Evolutionary conservation across 2,113 vertebrate species (phyloP).

Genomic region (Brachypodius melanocephalos): DNA sequence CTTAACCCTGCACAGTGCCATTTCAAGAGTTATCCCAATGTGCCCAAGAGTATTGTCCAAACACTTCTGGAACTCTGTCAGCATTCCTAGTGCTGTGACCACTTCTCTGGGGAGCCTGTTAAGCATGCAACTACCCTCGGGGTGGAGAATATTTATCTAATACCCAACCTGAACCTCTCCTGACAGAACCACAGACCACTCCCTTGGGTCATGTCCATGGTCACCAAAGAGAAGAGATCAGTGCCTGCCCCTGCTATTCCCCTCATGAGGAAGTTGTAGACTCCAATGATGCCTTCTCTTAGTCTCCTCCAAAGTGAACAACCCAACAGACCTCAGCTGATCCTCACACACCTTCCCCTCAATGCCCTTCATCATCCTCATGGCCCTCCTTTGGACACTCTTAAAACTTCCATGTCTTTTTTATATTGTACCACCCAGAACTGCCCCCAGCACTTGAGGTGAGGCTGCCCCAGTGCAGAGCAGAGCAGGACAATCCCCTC

Average conservation of each 20-base stretch:
- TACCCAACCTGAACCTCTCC: background rate
- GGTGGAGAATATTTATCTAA: background rate
- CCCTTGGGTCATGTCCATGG: background rate
- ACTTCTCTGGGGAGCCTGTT: background rate
- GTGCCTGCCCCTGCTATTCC: background rate
- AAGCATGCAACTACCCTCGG: background rate
- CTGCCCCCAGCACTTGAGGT: accelerated
- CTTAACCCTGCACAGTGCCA: background rate
- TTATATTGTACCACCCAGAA: background rate
- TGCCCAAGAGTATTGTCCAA: accelerated
- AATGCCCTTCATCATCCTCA: background rate
- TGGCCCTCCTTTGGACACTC: background rate
- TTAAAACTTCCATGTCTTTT: background rate
- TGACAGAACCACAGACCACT: background rate
- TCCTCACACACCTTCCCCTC: accelerated
- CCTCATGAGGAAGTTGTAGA: background rate
- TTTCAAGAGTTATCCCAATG: background rate
- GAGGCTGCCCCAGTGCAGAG: accelerated
- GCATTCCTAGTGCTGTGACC: background rate
- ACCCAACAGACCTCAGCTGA: background rate
- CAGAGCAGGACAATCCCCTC: background rate
- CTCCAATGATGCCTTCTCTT: background rate
- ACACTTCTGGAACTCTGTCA: background rate
- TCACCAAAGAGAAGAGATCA: background rate
- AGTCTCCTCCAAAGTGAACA: background rate